A percentile compares a stretch with the other conserved stretches of the same genome.
phyloP scores from a whole-genome alignment of 2,888 invertebrate genomes.

The Melieria picta region DNA sequence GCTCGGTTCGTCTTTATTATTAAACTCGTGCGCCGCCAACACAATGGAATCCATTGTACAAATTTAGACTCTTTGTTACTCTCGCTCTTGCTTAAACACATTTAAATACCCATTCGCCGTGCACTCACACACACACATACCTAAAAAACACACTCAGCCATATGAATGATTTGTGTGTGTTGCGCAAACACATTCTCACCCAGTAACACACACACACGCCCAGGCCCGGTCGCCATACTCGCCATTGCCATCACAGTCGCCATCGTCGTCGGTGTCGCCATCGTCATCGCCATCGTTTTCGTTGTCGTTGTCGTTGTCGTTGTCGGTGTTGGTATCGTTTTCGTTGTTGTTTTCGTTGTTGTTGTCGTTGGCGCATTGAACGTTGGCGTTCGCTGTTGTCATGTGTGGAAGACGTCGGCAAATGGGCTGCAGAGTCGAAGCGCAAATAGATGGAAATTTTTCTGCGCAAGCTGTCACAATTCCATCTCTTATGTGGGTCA shows the following conservation, averaged over 20 bases:
- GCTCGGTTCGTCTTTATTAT: slow-evolving; percentile 14
- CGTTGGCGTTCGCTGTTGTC: too few species aligned
- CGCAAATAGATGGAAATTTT: slow-evolving; percentile 15
- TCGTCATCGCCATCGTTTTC: not conserved
- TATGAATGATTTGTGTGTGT: not conserved
- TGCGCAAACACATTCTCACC: too few species aligned
- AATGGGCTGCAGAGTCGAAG: too few species aligned
- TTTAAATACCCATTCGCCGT: slow-evolving; percentile 15
- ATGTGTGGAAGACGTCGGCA: too few species aligned
- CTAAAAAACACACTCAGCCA: not conserved
- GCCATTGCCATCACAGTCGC: too few species aligned
- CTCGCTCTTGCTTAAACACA: slow-evolving; percentile 3
- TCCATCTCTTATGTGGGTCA: slow-evolving; percentile 35
- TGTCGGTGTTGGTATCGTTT: not conserved
- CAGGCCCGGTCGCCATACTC: too few species aligned
- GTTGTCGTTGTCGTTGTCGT: not conserved
- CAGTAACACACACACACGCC: too few species aligned
- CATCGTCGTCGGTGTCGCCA: not conserved
- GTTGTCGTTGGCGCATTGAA: too few species aligned
- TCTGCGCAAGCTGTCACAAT: slow-evolving; percentile 33
- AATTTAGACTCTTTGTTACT: slow-evolving; percentile 17
- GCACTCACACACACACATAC: not conserved
- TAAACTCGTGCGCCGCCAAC: slow-evolving; percentile 1
- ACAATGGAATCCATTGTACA: slow-evolving; percentile 20
- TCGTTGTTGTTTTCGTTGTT: too few species aligned